Percentiles rank a stretch among this genome's conserved stretches.
phyloP scores from a whole-genome alignment of 2,113 vertebrate species.

The Gallinago jamesoni region DNA sequence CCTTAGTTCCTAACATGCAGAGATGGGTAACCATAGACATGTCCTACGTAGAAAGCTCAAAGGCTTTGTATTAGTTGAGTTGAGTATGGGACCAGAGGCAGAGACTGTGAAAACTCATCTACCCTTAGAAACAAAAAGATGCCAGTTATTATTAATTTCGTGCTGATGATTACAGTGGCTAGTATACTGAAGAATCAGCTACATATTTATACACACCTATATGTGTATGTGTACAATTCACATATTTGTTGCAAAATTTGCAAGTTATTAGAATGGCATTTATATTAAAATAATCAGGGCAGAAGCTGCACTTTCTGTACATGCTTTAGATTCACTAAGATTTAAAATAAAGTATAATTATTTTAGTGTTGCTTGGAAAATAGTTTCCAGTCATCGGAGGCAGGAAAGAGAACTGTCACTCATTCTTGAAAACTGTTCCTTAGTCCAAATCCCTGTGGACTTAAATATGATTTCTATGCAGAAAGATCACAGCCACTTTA shows the following conservation, averaged over 20 bases:
- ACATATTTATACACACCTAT: rapidly evolving
- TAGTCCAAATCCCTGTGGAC: not conserved
- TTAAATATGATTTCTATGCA: not conserved
- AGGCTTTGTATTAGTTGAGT: not conserved
- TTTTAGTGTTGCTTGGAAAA: not conserved
- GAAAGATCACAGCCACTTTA: not conserved
- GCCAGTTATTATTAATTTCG: not conserved
- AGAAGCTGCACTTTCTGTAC: not conserved
- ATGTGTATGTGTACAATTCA: not conserved
- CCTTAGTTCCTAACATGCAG: not conserved
- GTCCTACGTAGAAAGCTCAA: not conserved
- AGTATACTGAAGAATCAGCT: not conserved
- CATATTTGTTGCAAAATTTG: not conserved
- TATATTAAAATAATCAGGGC: not conserved
- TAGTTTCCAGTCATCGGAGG: not conserved
- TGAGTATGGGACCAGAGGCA: not conserved
- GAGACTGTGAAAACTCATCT: not conserved
- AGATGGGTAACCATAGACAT: not conserved
- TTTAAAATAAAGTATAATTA: not conserved
- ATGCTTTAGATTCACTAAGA: not conserved
- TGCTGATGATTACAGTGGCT: not conserved
- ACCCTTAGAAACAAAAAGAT: not conserved
- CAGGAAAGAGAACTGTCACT: not conserved
- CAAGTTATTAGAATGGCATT: not conserved
- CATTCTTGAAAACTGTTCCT: not conserved